phyloP scores from a whole-genome alignment of 2,113 vertebrate genomes.

The Alligator sinensis region DNA sequence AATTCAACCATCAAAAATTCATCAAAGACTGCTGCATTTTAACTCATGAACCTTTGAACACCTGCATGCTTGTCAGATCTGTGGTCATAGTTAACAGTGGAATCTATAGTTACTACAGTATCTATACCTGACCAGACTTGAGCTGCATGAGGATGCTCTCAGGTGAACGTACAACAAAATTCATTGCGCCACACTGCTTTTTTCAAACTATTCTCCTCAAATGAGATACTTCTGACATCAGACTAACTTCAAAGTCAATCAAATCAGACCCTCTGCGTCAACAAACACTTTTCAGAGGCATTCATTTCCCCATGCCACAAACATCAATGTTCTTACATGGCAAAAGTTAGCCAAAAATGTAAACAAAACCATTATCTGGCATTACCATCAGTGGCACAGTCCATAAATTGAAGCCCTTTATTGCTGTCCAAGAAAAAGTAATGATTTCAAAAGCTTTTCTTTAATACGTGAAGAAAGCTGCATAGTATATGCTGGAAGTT shows the following conservation, averaged over 20 bases:
- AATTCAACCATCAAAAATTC: slow-evolving; percentile 88
- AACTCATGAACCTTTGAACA: slow-evolving; percentile 85
- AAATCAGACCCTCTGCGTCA: slow-evolving; percentile 23
- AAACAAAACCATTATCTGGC: slow-evolving; percentile 51
- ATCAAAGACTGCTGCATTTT: slow-evolving; percentile 85
- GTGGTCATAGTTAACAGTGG: slow-evolving; percentile 76
- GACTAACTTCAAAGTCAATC: slow-evolving; percentile 47
- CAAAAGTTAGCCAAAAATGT: slow-evolving; percentile 45
- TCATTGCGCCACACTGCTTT: slow-evolving; percentile 7
- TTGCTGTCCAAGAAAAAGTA: slow-evolving; percentile 47
- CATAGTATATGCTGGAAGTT: slow-evolving; percentile 68
- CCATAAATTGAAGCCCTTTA: slow-evolving; percentile 52
- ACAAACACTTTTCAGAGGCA: neutral
- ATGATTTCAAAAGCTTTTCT: slow-evolving; percentile 57
- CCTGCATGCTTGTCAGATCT: slow-evolving; percentile 80
- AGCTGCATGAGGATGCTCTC: slow-evolving; percentile 62
- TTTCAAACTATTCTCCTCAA: slow-evolving; percentile 17
- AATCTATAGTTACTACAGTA: slow-evolving; percentile 76
- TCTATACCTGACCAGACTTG: slow-evolving; percentile 60
- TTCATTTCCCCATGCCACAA: neutral
- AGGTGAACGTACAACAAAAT: slow-evolving; percentile 43
- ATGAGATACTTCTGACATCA: slow-evolving; percentile 5
- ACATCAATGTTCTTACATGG: neutral
- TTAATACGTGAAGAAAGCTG: slow-evolving; percentile 68
- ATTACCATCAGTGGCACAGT: neutral